Conservation (phyloP, 2,797 vertebrate species). For the Okamejei kenojei region DNA sequence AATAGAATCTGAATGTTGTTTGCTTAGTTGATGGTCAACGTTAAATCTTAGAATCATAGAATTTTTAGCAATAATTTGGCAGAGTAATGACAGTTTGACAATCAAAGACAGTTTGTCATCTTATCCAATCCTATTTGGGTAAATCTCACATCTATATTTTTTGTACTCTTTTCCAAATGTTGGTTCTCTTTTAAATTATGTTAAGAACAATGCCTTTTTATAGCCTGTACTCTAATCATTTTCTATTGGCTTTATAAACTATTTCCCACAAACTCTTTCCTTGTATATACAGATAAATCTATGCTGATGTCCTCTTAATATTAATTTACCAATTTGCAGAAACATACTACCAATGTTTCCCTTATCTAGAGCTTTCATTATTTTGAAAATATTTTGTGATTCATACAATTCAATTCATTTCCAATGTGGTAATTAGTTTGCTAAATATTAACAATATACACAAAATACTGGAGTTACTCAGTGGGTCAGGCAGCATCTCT, state of each 20-base stretch:
- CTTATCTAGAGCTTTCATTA: not conserved
- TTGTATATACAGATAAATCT: not conserved
- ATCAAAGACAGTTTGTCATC: not conserved
- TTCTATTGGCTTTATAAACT: not conserved
- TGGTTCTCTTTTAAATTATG: slow-evolving; percentile 23
- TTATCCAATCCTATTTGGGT: not conserved
- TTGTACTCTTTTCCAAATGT: slow-evolving; percentile 42
- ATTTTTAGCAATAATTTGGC: not conserved
- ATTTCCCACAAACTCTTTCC: not conserved
- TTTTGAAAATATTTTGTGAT: slow-evolving; percentile 19
- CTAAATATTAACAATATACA: not conserved
- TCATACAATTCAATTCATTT: not conserved
- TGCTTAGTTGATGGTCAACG: not conserved
- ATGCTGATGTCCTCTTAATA: not conserved
- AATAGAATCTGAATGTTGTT: not conserved
- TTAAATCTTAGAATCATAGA: not conserved
- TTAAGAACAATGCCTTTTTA: not conserved
- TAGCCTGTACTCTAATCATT: not conserved
- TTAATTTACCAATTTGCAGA: not conserved
- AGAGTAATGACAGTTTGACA: not conserved
- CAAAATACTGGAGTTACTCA: too few relatives aligned
- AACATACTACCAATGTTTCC: not conserved
- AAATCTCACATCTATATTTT: not conserved
- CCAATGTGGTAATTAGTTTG: not conserved
- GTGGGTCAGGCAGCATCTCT: too few relatives aligned